Base-by-base conservation (phyloP, 2,113 vertebrate species). In the Amia ocellicauda region DNA sequence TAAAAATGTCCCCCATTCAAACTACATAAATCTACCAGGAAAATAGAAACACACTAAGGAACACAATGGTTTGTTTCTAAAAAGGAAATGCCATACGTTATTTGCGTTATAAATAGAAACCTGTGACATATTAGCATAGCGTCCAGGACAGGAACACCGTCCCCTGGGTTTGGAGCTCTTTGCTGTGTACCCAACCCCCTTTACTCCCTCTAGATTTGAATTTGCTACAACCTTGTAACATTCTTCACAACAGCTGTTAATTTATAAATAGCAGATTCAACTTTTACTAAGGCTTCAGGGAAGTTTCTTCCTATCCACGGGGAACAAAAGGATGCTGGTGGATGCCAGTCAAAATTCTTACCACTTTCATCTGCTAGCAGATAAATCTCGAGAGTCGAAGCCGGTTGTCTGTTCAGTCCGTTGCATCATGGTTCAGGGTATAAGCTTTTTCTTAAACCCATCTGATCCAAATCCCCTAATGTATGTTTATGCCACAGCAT, bases 161-260 rank as follows among this genome's bases (percentile, higher is more conserved):
- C 20, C 20, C 16, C 17, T 19, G 20, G 5, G 17, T 19, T 16
- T 7, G 3, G 20, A 17, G 47, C 7, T 50, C 47, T 19, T 50
- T 17, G 16, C 47, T 13, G 17, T 22, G 9, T 50, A 13, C 17
- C 2, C 16, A 8, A 22, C 20, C 20, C 20, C 47, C 17, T 50
- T 17, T 19, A 13, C 8, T 22, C 47, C n/a, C n/a, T n/a, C n/a
- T n/a, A n/a, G n/a, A 17, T 8, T 50, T 50, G 17, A 17, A 50
- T 50, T 50, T 50, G 47, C 17, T 7, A 22, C 16, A 50, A 22
- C 16, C 47, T 17, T 19, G 47, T 50, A 13, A 1, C 16, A 17
- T 50, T 50, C 47, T 36, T 36, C 47, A 50, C 47, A 50, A 3
- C 17, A 50, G 47, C 47, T 50, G 47, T 19, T 50, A 50, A 50